Conservation (phyloP, 2,797 vertebrate species). For the Masticophis lateralis region DNA sequence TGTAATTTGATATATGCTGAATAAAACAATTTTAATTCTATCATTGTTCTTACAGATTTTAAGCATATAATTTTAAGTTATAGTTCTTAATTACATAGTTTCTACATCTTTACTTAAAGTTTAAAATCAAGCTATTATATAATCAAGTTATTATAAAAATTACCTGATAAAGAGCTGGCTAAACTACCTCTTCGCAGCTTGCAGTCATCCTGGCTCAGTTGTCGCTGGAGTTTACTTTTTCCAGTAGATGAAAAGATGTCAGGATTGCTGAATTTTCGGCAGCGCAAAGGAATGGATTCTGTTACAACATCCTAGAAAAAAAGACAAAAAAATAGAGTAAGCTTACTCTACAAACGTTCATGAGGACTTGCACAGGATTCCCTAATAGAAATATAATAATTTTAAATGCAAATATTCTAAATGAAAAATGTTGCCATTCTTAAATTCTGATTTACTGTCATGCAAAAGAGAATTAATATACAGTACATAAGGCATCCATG, state of each 20-base stretch:
- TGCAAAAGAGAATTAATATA: neutral
- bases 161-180: constrained; percentile 85
- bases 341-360: neutral
- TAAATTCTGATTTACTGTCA: neutral
- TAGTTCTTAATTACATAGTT: neutral
- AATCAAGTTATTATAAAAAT: constrained; percentile 17
- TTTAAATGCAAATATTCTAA: neutral
- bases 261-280: constrained; percentile 94
- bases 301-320: constrained; percentile 77
- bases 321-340: constrained; percentile 25
- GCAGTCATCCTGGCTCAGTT: constrained; percentile 93
- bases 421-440: neutral
- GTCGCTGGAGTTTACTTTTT: constrained; percentile 89
- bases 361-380: neutral
- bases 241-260: constrained; percentile 87
- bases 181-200: constrained; percentile 86
- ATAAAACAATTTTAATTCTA: neutral
- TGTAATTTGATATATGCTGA: neutral
- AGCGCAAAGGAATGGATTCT: constrained; percentile 82
- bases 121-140: neutral
- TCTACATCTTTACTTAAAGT: neutral
- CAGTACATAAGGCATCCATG: neutral
- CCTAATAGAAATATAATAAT: neutral
- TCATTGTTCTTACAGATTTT: neutral
- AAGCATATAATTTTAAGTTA: neutral